Evolutionary conservation across 2,113 vertebrate species (phyloP).

Genomic region (Sebastes fasciatus): DNA sequence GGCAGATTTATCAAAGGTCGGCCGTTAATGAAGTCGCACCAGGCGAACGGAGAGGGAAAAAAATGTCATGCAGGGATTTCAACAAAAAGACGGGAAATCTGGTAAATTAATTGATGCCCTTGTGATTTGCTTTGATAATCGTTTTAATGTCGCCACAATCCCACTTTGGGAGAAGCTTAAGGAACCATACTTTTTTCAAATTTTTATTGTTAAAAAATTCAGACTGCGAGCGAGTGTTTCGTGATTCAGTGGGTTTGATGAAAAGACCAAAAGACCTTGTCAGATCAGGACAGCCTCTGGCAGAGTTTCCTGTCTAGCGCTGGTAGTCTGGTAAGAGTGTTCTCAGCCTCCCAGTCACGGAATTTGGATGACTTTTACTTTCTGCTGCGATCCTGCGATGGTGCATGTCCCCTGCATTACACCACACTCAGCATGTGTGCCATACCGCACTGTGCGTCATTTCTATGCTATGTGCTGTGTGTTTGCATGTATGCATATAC

Average conservation of each 20-base stretch:
- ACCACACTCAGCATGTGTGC: slow-evolving; percentile 31
- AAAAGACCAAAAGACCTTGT: slow-evolving; percentile 59
- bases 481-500: slow-evolving; percentile 28
- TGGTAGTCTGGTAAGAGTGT: slow-evolving; percentile 52
- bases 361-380: slow-evolving; percentile 45
- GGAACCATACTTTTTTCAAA: neutral
- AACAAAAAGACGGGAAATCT: slow-evolving; percentile 10
- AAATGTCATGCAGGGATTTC: slow-evolving; percentile 40
- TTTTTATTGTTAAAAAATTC: neutral
- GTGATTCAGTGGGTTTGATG: slow-evolving; percentile 46
- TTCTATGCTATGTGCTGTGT: slow-evolving; percentile 25
- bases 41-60: slow-evolving; percentile 28
- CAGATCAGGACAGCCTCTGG: slow-evolving; percentile 63
- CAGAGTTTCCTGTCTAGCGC: slow-evolving; percentile 44
- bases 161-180: neutral
- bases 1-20: slow-evolving; percentile 56
- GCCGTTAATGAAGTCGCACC: slow-evolving; percentile 59
- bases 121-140: slow-evolving; percentile 49
- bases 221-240: slow-evolving; percentile 28
- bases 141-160: slow-evolving; percentile 24
- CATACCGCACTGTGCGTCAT: neutral
- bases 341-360: slow-evolving; percentile 67
- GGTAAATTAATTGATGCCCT: slow-evolving; percentile 33
- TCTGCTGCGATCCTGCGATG: slow-evolving; percentile 12
- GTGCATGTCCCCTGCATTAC: slow-evolving; percentile 1